Conservation (phyloP, 2,113 vertebrate genomes). For the Cryptomyrus ogoouensis region DNA sequence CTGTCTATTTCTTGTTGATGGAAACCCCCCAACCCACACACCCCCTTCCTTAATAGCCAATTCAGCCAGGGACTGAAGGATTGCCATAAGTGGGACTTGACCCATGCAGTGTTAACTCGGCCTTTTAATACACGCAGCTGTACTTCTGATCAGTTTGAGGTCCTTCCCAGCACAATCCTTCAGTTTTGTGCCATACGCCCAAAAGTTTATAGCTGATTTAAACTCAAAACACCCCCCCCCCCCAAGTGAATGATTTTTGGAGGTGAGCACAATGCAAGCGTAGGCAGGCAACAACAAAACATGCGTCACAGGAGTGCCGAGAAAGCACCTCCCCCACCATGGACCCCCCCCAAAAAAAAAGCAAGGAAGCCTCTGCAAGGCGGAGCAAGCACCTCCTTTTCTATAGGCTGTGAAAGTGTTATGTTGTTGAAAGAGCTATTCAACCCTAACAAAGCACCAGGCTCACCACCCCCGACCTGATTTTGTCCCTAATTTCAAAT, state of each 20-base stretch:
- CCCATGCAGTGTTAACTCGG: neutral
- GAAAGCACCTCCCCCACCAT: neutral
- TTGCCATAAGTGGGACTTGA: neutral
- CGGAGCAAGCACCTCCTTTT: neutral
- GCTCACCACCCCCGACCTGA: neutral
- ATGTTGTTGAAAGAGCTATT: slow-evolving; percentile 15
- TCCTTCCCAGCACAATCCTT: neutral
- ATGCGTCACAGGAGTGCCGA: neutral
- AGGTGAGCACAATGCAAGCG: neutral
- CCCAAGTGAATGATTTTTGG: neutral
- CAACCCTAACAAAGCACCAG: neutral
- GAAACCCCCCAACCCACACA: neutral
- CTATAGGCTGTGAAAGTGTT: slow-evolving; percentile 12
- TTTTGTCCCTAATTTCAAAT: slow-evolving; percentile 17
- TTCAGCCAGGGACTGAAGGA: neutral
- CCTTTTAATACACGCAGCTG: neutral
- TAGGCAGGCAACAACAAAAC: neutral
- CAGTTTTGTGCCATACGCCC: neutral
- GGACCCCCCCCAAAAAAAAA: neutral
- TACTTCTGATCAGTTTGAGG: neutral
- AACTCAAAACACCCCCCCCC: neutral
- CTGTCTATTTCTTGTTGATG: neutral
- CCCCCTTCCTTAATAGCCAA: neutral
- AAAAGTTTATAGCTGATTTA: neutral
- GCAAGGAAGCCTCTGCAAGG: neutral